Conservation (phyloP, 1,140 invertebrate genomes). For the Zaprionus gabonicus region DNA sequence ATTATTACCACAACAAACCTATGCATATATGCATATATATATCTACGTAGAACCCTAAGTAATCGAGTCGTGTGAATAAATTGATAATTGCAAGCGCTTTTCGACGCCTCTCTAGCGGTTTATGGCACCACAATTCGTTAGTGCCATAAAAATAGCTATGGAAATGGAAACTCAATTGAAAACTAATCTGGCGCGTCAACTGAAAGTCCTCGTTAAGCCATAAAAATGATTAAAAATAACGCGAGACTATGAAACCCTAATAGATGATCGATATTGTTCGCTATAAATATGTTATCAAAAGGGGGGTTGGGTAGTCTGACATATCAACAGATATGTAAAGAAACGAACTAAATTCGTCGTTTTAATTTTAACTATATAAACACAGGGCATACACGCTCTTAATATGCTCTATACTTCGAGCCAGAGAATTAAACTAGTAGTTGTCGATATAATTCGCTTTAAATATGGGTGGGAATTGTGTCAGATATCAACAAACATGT, state of each 20-base stretch:
- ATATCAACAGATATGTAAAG: neutral
- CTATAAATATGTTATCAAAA: neutral
- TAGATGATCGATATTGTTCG: neutral
- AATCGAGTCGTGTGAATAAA: slow-evolving; percentile 3
- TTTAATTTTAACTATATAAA: neutral
- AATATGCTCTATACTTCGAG: neutral
- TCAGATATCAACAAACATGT: neutral
- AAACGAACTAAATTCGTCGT: neutral
- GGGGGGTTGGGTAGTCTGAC: neutral
- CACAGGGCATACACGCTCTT: neutral
- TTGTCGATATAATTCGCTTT: neutral
- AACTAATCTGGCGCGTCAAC: slow-evolving; percentile 27
- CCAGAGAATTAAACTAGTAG: neutral
- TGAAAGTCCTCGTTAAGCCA: slow-evolving; percentile 13
- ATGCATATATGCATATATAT: neutral
- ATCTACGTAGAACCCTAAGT: neutral
- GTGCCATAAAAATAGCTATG: slow-evolving; percentile 26
- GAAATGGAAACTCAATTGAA: slow-evolving; percentile 20
- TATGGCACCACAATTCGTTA: slow-evolving; percentile 33
- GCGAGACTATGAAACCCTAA: neutral
- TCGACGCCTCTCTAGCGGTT: neutral
- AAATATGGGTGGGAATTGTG: neutral
- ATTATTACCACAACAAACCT: neutral
- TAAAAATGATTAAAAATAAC: slow-evolving; percentile 1
- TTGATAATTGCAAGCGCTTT: slow-evolving; percentile 25